Base-by-base conservation (phyloP, 2,888 invertebrate genomes). In the Dasypolia templi region DNA sequence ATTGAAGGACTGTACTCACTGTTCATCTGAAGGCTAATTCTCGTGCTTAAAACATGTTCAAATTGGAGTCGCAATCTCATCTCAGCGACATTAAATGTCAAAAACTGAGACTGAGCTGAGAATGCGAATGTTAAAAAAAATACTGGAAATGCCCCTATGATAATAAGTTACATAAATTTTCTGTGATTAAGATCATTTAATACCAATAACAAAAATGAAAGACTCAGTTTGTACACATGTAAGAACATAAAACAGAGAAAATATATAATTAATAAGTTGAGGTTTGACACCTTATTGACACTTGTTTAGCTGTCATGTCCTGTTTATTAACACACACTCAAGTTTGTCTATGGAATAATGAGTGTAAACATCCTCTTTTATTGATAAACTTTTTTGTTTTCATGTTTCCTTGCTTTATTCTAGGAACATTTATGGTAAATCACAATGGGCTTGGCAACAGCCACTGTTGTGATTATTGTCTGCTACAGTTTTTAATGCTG, bases 341-440 rank as follows among this genome's bases (percentile, higher is more conserved):
- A 66, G 62, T 42, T 64, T 74, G 65, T 84, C 62, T 78, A 44
- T 66, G 22, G 65, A 61, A 69, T 64, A 71, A 29, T 59, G 44
- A 63, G 56, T 51, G 64, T 77, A 77, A 74, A 86, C 72, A 81
- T 81, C 49, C 78, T 72, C 42, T 46, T 80, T 79, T 72, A 17
- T 66, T 66, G 65, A 49, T 62, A 68, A 65, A 42, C 64, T 72
- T 61, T 67, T 61, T 68, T 32, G 29, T 59, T 61, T 58, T 53
- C 29, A 66, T 39, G 22, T 72, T 66, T 82, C 56, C 22, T 63
- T 63, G 17, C 22, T 63, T 39, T 12, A n/a, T 61, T 56, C 55
- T 42, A 44, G n/a, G 46, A 71, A 79, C 56, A 1, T 26, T 29
- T 22, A n/a, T 46, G 26, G 26, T 51, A 39, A 46, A 59, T 73